Evolutionary conservation across 2,797 vertebrate genomes (phyloP), one percentile per base, ranked within the genome.

Genomic region (Octomys mimax): DNA sequence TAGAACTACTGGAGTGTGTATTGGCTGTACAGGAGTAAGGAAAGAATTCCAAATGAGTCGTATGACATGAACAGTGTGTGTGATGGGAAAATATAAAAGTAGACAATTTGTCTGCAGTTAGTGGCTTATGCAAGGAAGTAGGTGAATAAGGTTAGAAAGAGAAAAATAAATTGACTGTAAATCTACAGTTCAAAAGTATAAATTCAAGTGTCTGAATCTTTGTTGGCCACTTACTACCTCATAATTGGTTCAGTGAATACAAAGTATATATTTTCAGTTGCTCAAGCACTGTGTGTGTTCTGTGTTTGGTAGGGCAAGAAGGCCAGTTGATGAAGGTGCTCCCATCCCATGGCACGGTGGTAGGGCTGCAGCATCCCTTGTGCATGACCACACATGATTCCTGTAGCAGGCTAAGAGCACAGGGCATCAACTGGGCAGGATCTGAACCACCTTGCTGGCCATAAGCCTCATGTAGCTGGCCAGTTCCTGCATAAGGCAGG

Each of bases 81-180:
- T 62, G 24, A 42, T 49, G 12, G 57, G 31, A 24, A 87, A 81
- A 89, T 36, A 39, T 19, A 33, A 92, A 95, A 85, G 26, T 22
- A 92, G 18, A 49, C 42, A 87, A 36, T 66, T 52, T 86, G 49
- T 78, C 66, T 87, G 19, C 92, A 86, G 13, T 59, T 62, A 89
- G n/a, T 66, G 64, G 28, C 42, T 89, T 64, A 16, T 78, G 1
- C 3, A 59, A 68, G n/a, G 24, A 87, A 81, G 19, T 61, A 85
- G 59, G 18, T 83, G 31, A 92, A 66, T 52, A 61, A 4, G 36
- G n/a, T 68, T 59, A 39, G 78, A 89, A 70, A 91, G 79, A 86
- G 33, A 89, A 73, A 84, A 68, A 80, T 26, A 86, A 95, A 62
- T 52, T 52, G 22, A 33, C 12, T 87, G 22, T 59, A 13, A 71